Conservation (phyloP, 2,113 vertebrate species). For the Sisor rabdophorus region DNA sequence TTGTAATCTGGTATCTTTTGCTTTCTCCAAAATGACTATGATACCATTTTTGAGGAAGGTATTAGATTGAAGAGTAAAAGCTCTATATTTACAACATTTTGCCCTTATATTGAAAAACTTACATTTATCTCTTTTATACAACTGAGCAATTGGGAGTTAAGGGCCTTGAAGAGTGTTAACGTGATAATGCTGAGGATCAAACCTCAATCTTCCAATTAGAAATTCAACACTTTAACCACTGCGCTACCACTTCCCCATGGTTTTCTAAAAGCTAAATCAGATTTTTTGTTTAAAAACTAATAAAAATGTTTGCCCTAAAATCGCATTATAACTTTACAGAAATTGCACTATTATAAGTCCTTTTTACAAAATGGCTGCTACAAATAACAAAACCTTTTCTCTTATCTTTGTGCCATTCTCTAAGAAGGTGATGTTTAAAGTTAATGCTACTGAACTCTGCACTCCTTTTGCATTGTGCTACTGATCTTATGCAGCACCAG, state of each 20-base stretch:
- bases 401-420: conserved; percentile 59
- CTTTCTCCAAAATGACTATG: not conserved
- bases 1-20: not conserved
- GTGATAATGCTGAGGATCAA: too few species aligned
- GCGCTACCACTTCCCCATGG: not conserved
- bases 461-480: conserved; percentile 35
- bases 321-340: not conserved
- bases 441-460: conserved; percentile 43
- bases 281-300: not conserved
- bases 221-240: too few species aligned
- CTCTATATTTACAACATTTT: too few species aligned
- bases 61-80: not conserved
- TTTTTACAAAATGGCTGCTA: conserved; percentile 52
- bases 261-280: too few species aligned
- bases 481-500: conserved; percentile 45
- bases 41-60: not conserved
- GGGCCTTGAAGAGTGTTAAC: too few species aligned
- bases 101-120: too few species aligned
- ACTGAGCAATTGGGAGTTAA: too few species aligned
- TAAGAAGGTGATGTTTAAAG: conserved; percentile 62
- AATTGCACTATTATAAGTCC: conserved; percentile 23
- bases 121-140: too few species aligned
- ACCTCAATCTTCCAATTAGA: too few species aligned
- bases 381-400: conserved; percentile 57
- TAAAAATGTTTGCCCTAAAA: not conserved